Percentiles rank a stretch among this genome's conserved stretches.
phyloP scores from a whole-genome alignment of 1,140 invertebrate genomes.

The Saxidomus purpurata region DNA sequence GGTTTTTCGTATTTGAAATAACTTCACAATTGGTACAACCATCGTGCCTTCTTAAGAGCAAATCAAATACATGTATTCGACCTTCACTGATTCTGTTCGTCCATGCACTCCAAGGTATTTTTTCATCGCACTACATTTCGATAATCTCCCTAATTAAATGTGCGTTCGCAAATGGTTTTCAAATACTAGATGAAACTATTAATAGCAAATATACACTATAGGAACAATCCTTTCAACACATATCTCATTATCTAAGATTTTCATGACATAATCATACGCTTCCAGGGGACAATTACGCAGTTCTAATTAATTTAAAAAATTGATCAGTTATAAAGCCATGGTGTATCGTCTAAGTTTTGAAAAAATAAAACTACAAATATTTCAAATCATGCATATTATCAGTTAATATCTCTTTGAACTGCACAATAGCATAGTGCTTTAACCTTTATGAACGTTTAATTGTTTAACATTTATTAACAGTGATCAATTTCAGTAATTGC shows the following conservation, averaged over 20 bases:
- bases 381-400: constrained; percentile 35
- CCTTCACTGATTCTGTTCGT: no score
- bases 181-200: no score
- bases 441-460: constrained; percentile 45
- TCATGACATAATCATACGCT: no score
- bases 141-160: no score
- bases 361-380: neutral
- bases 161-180: no score
- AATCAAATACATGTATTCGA: neutral
- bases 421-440: neutral
- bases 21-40: neutral
- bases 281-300: neutral
- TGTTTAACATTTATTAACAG: constrained; percentile 54
- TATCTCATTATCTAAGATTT: no score
- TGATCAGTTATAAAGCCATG: neutral
- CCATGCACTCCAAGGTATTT: no score
- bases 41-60: neutral
- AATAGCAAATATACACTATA: no score
- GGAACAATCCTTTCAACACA: no score
- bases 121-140: no score
- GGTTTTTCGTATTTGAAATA: neutral
- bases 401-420: constrained; percentile 7
- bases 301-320: neutral
- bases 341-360: neutral
- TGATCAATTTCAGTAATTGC: constrained; percentile 53